Evolutionary conservation across 1,140 invertebrate species (phyloP), one percentile per base, ranked within the genome.

Genomic region (Holotrichia oblita): DNA sequence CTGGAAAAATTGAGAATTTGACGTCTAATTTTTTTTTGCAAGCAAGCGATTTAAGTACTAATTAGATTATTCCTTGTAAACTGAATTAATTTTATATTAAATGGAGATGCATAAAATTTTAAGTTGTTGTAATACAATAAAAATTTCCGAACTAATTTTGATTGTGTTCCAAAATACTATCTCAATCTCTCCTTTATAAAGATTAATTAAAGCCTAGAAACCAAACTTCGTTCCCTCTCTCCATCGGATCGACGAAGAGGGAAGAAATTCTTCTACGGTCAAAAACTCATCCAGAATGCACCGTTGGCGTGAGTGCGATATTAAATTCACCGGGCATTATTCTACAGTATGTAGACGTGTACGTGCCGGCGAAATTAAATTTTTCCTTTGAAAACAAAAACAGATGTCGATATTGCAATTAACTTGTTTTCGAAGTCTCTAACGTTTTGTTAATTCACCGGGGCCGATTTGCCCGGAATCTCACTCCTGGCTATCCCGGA

Each of bases 381-480:
- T 69, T 69, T 69, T 69, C 24, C 61, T 34, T 69, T 69, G 22
- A 69, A 69, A 69, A 69, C 61, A 22, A 69, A 69, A 69, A 69
- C 61, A 69, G 61, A 69, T 69, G 61, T 69, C 61, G 61, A 69
- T 69, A 69, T 69, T 69, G 61, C 61, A 69, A 69, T 69, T 69
- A 69, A 69, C 61, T 69, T 69, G 61, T 69, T 69, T 69, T 69
- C 61, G 27, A 69, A 69, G 61, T 69, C 61, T 69, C 48, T 55
- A 55, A 34, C 61, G 61, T 69, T 69, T 27, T 34, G 61, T 69
- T 69, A 69, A 69, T 69, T 69, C 61, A 34, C 20, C 61, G 17
- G 22, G 61, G 20, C 48, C 61, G 22, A 69, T 22, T 69, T 69
- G 17, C 17, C 24, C 61, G 61, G 17, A 55, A 10, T 69, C 61